Evolutionary conservation across 2,888 invertebrate genomes (phyloP).

Genomic region (Steromphala cineraria): DNA sequence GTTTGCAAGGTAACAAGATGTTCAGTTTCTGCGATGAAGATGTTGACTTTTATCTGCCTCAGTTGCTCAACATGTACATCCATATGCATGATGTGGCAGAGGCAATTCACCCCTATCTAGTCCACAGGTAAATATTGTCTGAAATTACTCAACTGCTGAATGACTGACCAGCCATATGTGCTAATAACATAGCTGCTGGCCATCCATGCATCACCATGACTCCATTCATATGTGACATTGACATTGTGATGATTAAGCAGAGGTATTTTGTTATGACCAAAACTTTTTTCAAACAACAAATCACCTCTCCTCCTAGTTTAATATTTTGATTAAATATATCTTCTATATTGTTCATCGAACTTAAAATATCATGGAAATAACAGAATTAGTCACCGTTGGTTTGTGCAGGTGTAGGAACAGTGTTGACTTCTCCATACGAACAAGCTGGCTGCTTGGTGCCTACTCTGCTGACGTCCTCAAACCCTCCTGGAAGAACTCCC

Average conservation of each 20-base stretch:
- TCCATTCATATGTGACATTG: no score
- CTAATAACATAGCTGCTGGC: no score
- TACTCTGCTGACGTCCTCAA: slow-evolving; percentile 83
- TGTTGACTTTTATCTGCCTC: slow-evolving; percentile 98
- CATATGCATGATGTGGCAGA: slow-evolving; percentile 98
- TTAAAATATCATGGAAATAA: neutral
- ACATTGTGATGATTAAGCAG: no score
- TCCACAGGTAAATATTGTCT: slow-evolving; percentile 81
- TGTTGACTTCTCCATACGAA: slow-evolving; percentile 95
- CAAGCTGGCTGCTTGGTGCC: slow-evolving; percentile 97
- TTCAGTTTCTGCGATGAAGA: slow-evolving; percentile 94
- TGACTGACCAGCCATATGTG: slow-evolving; percentile 95
- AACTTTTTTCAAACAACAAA: no score
- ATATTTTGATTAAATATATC: neutral
- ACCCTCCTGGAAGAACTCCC: slow-evolving; percentile 83
- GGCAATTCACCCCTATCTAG: slow-evolving; percentile 88
- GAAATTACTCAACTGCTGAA: neutral
- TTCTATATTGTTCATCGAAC: neutral
- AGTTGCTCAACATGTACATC: slow-evolving; percentile 98
- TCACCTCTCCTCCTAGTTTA: no score
- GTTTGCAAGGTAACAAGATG: slow-evolving; percentile 87
- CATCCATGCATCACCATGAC: no score
- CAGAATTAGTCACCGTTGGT: neutral
- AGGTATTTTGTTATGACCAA: no score
- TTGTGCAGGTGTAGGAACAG: slow-evolving; percentile 88